These are phyloP conservation scores for Pediacus dermestoides DNA, from an alignment of 2,888 invertebrate genomes.

Conservation along the genomic window DNA sequence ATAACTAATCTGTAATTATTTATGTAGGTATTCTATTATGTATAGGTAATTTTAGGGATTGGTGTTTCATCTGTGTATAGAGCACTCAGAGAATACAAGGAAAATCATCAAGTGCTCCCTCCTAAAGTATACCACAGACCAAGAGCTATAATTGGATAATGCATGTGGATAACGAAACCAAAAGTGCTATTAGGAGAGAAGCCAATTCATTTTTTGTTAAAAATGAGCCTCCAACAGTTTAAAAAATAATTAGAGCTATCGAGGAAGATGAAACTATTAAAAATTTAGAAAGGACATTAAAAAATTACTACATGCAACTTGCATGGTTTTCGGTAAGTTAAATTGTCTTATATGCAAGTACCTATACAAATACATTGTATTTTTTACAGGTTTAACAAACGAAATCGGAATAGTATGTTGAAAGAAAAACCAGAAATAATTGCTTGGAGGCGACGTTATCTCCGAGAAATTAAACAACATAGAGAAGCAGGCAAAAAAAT, in stretches of 20 bases:
- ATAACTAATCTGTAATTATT: too few relatives aligned
- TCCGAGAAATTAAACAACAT: conserved; percentile 10
- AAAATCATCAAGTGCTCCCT: not conserved
- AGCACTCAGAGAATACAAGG: not conserved
- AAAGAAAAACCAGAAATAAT: conserved; percentile 14
- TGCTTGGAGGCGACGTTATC: conserved; percentile 8
- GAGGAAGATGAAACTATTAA: conserved; percentile 2
- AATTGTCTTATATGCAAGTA: too few relatives aligned
- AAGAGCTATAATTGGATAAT: too few relatives aligned
- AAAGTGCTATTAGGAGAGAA: not conserved
- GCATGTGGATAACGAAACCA: not conserved
- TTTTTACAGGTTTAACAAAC: not conserved
- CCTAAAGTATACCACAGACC: too few relatives aligned
- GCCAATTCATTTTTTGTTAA: conserved; percentile 1
- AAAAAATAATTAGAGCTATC: not conserved
- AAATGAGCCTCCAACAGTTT: conserved; percentile 6
- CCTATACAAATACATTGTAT: not conserved
- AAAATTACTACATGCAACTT: too few relatives aligned
- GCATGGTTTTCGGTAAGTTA: too few relatives aligned
- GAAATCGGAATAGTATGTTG: conserved; percentile 9
- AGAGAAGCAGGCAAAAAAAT: conserved; percentile 13
- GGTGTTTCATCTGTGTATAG: not conserved
- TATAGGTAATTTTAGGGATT: not conserved
- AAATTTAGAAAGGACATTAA: conserved; percentile 1
- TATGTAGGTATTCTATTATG: too few relatives aligned